phyloP scores from a whole-genome alignment of 2,888 invertebrate genomes.

The Philopedon plagiatum region DNA sequence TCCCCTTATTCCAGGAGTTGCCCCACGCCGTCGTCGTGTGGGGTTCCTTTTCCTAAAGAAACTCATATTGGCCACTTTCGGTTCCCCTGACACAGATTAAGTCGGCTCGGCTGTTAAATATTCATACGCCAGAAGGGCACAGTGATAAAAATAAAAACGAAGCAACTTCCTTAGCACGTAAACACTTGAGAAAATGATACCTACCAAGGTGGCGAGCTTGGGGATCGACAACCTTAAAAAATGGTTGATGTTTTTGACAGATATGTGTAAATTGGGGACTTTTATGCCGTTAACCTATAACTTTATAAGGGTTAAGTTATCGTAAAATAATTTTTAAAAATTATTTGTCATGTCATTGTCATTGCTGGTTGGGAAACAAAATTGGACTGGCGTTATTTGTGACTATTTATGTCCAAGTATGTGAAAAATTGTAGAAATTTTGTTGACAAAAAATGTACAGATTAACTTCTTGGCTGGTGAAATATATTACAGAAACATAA shows the following conservation, averaged over 20 bases:
- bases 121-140: constrained; percentile 72
- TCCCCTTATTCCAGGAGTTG: constrained; percentile 46
- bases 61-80: constrained; percentile 69
- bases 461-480: too few relatives aligned
- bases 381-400: too few relatives aligned
- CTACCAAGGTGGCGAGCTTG: constrained; percentile 55
- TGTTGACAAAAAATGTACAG: too few relatives aligned
- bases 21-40: constrained; percentile 54
- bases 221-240: constrained; percentile 39
- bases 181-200: constrained; percentile 68
- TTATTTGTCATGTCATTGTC: too few relatives aligned
- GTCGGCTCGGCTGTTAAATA: constrained; percentile 73
- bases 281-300: neutral
- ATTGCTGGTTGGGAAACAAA: too few relatives aligned
- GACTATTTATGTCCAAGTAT: too few relatives aligned
- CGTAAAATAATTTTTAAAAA: too few relatives aligned
- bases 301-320: too few relatives aligned
- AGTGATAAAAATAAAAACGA: constrained; percentile 72
- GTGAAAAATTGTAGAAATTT: too few relatives aligned
- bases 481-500: too few relatives aligned
- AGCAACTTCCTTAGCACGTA: constrained; percentile 65
- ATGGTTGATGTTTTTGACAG: constrained; percentile 50
- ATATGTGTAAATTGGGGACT: constrained; percentile 43
- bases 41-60: constrained; percentile 60
- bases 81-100: constrained; percentile 74